These are phyloP conservation scores for Mohoua ochrocephala DNA, from an alignment of 2,113 vertebrate genomes.

Conservation along the genomic window DNA sequence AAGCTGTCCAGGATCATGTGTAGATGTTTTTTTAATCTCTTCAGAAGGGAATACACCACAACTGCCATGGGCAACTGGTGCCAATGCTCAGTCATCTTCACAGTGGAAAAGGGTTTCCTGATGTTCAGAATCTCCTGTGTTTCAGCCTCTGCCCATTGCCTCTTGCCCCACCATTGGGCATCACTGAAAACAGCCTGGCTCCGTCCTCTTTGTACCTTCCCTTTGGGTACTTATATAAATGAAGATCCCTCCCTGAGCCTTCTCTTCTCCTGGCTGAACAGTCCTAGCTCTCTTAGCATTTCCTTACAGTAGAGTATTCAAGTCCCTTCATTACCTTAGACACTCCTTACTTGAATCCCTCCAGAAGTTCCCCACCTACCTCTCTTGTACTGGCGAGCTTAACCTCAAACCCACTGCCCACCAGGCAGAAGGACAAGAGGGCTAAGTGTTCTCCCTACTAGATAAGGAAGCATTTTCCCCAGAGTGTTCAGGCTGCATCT, in stretches of 20 bases:
- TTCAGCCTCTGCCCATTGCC: neutral
- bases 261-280: neutral
- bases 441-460: neutral
- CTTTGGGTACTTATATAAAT: neutral
- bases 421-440: neutral
- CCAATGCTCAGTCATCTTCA: neutral
- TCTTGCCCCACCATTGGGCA: neutral
- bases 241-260: neutral
- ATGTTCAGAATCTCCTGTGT: neutral
- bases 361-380: neutral
- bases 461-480: neutral
- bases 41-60: neutral
- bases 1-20: rapidly evolving
- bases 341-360: neutral
- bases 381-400: neutral
- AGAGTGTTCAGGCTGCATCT: neutral
- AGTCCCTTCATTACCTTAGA: neutral
- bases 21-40: neutral
- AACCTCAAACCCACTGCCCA: neutral
- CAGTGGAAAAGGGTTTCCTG: neutral
- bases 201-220: neutral
- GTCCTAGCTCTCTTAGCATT: neutral
- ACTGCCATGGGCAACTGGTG: rapidly evolving
- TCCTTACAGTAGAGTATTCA: neutral
- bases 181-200: neutral